phyloP scores from a whole-genome alignment of 2,888 invertebrate genomes.

The Chloroclysta siterata region DNA sequence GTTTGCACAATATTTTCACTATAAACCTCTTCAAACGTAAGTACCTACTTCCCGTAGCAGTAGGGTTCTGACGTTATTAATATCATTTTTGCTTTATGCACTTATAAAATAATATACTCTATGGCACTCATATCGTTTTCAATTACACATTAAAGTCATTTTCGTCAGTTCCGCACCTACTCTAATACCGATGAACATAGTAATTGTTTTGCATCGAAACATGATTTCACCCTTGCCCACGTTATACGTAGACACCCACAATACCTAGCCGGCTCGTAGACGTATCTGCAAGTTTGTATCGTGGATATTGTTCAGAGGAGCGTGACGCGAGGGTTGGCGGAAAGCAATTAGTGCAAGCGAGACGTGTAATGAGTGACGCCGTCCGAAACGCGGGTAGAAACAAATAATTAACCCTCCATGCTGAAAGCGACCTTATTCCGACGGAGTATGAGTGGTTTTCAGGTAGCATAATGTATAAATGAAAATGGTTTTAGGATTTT shows the following conservation, averaged over 20 bases:
- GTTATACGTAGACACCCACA: background rate
- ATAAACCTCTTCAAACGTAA: background rate
- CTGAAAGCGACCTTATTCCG: slow-evolving; percentile 5
- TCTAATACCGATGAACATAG: too few relatives aligned
- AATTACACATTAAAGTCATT: too few relatives aligned
- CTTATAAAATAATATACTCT: too few relatives aligned
- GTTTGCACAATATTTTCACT: background rate
- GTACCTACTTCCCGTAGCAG: background rate
- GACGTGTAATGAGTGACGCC: slow-evolving; percentile 68
- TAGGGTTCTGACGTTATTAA: background rate
- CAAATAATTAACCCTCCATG: slow-evolving; percentile 11
- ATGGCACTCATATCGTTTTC: too few relatives aligned
- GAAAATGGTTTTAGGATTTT: slow-evolving; percentile 23
- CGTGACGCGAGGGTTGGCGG: slow-evolving; percentile 43
- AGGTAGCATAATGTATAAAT: background rate
- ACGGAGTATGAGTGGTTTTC: slow-evolving; percentile 9
- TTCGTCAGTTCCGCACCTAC: too few relatives aligned
- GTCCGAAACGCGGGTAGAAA: slow-evolving; percentile 30
- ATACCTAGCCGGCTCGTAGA: background rate
- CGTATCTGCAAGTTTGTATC: slow-evolving; percentile 20
- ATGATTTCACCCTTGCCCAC: background rate
- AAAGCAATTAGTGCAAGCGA: slow-evolving; percentile 68
- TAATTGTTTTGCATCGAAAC: background rate
- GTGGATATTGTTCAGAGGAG: slow-evolving; percentile 29
- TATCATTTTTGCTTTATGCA: too few relatives aligned